Conservation (phyloP, 2,888 invertebrate genomes). For the Stegana nigrithorax region DNA sequence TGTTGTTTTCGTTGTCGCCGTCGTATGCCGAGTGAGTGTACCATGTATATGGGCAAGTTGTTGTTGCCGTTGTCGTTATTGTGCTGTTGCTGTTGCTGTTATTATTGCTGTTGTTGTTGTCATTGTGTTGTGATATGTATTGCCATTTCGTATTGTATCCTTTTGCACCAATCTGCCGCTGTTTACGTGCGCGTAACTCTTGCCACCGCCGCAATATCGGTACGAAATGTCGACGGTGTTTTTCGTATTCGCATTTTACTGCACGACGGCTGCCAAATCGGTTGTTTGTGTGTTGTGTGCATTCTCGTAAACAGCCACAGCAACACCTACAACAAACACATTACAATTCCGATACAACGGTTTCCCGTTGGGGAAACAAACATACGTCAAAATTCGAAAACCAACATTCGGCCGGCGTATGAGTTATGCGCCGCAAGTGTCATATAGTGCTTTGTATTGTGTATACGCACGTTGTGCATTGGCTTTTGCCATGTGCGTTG, state of each 20-base stretch:
- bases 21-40: conserved; percentile 31
- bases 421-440: not conserved
- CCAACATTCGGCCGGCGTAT: conserved; percentile 3
- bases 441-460: no score
- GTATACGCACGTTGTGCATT: no score
- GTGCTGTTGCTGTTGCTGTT: conserved; percentile 32
- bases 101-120: conserved; percentile 36
- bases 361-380: no score
- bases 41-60: conserved; percentile 21
- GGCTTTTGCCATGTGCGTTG: no score
- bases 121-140: not conserved
- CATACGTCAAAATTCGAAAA: not conserved
- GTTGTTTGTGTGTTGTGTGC: conserved; percentile 40
- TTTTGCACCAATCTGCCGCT: not conserved
- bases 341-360: no score
- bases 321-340: not conserved
- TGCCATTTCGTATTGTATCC: conserved; percentile 3
- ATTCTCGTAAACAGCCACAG: conserved; percentile 21
- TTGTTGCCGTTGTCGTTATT: conserved; percentile 34
- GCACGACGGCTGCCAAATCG: conserved; percentile 53
- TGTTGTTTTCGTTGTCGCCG: conserved; percentile 31
- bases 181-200: conserved; percentile 15
- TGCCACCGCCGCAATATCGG: conserved; percentile 41
- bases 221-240: conserved; percentile 38
- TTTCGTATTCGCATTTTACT: conserved; percentile 50